A percentile compares a stretch with the other conserved stretches of the same genome.
phyloP scores from a whole-genome alignment of 2,113 vertebrate genomes.

The Crocuta crocuta region DNA sequence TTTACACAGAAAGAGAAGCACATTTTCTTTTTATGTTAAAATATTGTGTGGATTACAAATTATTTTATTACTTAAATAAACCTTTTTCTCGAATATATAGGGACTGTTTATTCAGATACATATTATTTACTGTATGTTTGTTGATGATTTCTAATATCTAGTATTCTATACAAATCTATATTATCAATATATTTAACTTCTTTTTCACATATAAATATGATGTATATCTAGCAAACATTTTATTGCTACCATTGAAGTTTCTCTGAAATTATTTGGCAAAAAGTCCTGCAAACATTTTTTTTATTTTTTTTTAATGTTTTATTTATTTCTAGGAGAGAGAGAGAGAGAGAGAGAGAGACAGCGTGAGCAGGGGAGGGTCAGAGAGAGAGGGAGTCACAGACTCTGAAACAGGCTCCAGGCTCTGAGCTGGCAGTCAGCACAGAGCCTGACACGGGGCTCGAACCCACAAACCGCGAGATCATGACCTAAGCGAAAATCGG shows the following conservation, averaged over 20 bases:
- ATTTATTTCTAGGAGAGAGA: too few relatives aligned
- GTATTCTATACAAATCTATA: neutral
- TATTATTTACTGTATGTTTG: neutral
- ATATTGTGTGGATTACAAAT: neutral
- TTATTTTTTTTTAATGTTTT: too few relatives aligned
- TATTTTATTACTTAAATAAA: neutral
- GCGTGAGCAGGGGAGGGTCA: too few relatives aligned
- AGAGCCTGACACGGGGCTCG: too few relatives aligned
- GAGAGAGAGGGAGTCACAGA: too few relatives aligned
- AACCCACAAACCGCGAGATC: too few relatives aligned
- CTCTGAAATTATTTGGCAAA: neutral
- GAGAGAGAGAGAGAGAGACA: too few relatives aligned
- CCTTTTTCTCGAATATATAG: neutral
- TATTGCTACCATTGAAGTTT: neutral
- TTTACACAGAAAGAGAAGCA: neutral
- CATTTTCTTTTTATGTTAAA: neutral
- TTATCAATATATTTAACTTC: neutral
- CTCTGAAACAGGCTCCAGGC: too few relatives aligned
- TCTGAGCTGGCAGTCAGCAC: too few relatives aligned
- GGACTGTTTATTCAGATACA: neutral
- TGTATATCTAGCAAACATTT: neutral
- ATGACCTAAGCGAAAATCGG: too few relatives aligned
- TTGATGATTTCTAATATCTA: neutral
- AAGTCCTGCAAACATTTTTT: neutral
- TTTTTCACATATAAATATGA: neutral